These are phyloP conservation scores for Myopa tessellatipennis DNA, from an alignment of 2,888 invertebrate species.

Conservation along the genomic window DNA sequence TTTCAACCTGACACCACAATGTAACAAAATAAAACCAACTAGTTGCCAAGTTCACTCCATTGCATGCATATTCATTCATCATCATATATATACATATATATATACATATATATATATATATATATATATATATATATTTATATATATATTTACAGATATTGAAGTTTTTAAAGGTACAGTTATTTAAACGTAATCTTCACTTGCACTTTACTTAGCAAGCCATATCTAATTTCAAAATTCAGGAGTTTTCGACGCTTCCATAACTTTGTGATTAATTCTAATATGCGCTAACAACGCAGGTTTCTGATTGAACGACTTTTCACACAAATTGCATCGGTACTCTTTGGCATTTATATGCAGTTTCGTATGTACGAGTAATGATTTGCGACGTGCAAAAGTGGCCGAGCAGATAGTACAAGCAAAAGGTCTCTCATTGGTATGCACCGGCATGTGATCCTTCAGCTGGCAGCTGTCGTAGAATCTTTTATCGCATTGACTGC, in stretches of 20 bases:
- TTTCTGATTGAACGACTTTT: constrained; percentile 50
- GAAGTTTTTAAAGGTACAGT: background rate
- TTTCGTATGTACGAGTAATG: constrained; percentile 47
- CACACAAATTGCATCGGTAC: constrained; percentile 49
- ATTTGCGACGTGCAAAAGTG: constrained; percentile 47
- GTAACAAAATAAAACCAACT: no score
- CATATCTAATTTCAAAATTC: background rate
- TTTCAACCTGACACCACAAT: no score
- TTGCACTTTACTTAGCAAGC: background rate
- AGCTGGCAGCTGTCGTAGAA: constrained; percentile 42
- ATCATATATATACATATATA: background rate
- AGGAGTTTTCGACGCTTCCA: constrained; percentile 3
- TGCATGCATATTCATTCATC: background rate
- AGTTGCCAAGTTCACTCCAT: no score
- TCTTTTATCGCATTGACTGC: constrained; percentile 50
- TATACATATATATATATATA: background rate
- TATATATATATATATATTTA: background rate
- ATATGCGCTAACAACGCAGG: constrained; percentile 48
- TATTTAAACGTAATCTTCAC: background rate
- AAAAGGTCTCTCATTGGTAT: constrained; percentile 71
- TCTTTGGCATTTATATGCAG: constrained; percentile 49
- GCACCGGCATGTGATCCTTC: constrained; percentile 61
- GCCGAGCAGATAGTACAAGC: constrained; percentile 66
- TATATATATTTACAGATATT: background rate
- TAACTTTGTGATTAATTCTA: constrained; percentile 42